phyloP scores from a whole-genome alignment of 2,797 vertebrate genomes.

The Menidia menidia region DNA sequence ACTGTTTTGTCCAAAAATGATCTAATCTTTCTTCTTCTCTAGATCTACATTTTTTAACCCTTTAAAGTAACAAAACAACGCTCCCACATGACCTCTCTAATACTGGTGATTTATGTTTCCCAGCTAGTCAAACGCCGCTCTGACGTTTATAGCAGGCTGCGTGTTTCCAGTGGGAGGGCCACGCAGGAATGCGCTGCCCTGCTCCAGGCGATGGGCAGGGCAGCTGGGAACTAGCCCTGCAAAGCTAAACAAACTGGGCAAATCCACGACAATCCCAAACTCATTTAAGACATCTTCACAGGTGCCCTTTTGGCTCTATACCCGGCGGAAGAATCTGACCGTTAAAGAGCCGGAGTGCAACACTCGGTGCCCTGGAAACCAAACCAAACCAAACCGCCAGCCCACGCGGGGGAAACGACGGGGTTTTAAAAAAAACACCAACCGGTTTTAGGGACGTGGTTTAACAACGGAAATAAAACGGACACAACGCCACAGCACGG shows the following conservation, averaged over 20 bases:
- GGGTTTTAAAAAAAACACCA: neutral
- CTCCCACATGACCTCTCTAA: neutral
- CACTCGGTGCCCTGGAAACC: neutral
- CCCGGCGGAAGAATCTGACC: neutral
- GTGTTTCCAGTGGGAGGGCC: constrained; percentile 23
- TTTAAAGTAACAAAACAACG: neutral
- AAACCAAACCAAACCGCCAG: neutral
- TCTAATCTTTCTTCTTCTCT: too few species aligned
- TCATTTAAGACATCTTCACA: too few species aligned
- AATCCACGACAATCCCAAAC: neutral
- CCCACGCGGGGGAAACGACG: constrained; percentile 24
- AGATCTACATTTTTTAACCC: neutral
- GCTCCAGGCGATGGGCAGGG: constrained; percentile 76
- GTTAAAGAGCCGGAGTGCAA: neutral
- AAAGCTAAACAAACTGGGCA: constrained; percentile 36
- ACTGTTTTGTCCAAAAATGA: neutral
- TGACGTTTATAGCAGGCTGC: neutral
- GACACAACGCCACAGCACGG: rapidly evolving
- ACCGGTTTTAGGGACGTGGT: rapidly evolving
- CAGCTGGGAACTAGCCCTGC: constrained; percentile 22
- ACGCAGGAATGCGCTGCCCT: constrained; percentile 62
- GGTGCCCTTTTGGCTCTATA: rapidly evolving
- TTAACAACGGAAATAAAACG: rapidly evolving
- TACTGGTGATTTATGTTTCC: neutral
- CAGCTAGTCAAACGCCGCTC: neutral